Base-by-base conservation (phyloP, 2,797 vertebrate genomes). In the Bradypodion ventrale region DNA sequence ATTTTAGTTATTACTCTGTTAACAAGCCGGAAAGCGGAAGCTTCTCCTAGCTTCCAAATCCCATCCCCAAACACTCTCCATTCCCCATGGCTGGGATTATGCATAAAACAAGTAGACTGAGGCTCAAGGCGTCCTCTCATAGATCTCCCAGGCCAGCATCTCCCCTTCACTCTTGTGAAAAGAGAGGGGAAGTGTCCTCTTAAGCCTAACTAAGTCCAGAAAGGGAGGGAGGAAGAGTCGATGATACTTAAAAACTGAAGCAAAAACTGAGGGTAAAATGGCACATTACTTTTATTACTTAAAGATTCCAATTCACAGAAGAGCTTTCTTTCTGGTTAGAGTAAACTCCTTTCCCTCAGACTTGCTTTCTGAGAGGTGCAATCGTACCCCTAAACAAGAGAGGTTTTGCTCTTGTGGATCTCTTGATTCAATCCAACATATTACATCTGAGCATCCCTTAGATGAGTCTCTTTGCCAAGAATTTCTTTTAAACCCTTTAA, bases 131-230 rank as follows among this genome's bases (percentile, higher is more conserved):
- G 87, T 12, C 13, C 16, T 69, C 62, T 19, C 32, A 16, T 62
- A 27, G 32, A 73, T 27, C 2, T 29, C 74, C 19, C 29, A 16
- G 60, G 21, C 40, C 66, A 59, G 29, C 12, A 40, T 83, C 88
- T 81, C 56, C 52, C 44, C 42, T 29, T 3, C 44, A 2, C 69
- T 42, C 42, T 60, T 25, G 37, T 56, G 27, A 69, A 65, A 68
- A 21, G 35, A 32, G 23, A 65, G 5, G 19, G 27, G 59, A 44
- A 81, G 52, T 16, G 19, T 49, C 46, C 35, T 82, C 49, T 73
- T 3, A 21, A 84, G 90, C 91, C 90, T 92, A 75, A 90, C 85
- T 88, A 35, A 85, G 5, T 29, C 52, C 1, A 56, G 52, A 15
- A 56, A 56, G 52, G 19, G 19, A 15, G 70, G 37, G 78, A 3